Evolutionary conservation across 2,113 vertebrate genomes (phyloP).

Genomic region (Macrotis lagotis): DNA sequence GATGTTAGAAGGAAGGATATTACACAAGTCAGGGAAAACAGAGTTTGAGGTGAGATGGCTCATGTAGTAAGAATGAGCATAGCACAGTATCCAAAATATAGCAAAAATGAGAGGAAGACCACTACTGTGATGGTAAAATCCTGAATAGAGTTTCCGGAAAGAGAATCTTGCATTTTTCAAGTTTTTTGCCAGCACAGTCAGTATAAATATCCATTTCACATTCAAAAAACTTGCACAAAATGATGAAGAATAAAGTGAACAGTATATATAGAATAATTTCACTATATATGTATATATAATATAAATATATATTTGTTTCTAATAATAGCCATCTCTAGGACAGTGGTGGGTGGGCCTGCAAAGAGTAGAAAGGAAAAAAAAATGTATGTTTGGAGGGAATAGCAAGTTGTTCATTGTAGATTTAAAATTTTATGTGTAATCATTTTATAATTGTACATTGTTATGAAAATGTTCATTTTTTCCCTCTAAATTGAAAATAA

Average conservation of each 20-base stretch:
- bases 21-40: background rate
- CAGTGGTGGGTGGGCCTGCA: too few relatives aligned
- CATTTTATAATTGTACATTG: background rate
- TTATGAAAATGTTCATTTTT: background rate
- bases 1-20: background rate
- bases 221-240: too few relatives aligned
- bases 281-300: too few relatives aligned
- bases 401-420: background rate
- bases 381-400: background rate
- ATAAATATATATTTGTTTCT: background rate
- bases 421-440: background rate
- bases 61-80: background rate
- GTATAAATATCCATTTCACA: background rate
- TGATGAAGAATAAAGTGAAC: too few relatives aligned
- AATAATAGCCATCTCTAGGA: background rate
- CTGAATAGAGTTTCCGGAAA: background rate
- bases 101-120: background rate
- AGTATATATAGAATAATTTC: too few relatives aligned
- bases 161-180: background rate
- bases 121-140: background rate
- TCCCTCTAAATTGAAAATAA: background rate
- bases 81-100: background rate
- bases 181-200: too few relatives aligned
- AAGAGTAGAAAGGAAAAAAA: background rate
- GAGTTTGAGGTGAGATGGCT: background rate